Evolutionary conservation across 2,113 vertebrate species (phyloP).

Genomic region (Maccullochella peelii): DNA sequence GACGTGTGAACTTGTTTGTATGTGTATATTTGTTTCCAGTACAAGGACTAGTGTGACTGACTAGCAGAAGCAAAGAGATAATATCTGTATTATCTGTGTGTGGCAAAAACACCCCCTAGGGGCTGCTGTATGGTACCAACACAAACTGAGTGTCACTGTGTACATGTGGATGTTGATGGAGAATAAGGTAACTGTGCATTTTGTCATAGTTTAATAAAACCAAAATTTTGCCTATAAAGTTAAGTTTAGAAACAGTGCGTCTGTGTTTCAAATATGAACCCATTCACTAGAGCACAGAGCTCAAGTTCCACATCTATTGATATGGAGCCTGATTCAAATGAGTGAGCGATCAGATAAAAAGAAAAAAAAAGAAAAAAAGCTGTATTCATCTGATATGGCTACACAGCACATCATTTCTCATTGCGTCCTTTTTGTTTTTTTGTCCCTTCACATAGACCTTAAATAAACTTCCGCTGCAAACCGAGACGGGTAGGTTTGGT

Average conservation of each 20-base stretch:
- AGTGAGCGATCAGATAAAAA: constrained; percentile 46
- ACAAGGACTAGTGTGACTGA: background rate
- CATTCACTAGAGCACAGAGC: background rate
- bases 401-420: constrained; percentile 17
- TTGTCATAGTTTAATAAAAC: background rate
- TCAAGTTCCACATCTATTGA: constrained; percentile 19
- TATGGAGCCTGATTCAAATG: constrained; percentile 30
- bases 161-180: background rate
- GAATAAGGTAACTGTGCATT: background rate
- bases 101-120: constrained; percentile 76
- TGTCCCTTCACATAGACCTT: constrained; percentile 48
- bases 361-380: constrained; percentile 30
- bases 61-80: constrained; percentile 9
- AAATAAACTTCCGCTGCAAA: constrained; percentile 66
- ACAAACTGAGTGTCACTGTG: background rate
- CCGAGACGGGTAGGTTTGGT: constrained; percentile 28
- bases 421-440: constrained; percentile 54
- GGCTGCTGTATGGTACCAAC: constrained; percentile 58
- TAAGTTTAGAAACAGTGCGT: constrained; percentile 1
- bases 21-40: background rate
- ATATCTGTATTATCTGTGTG: constrained; percentile 54
- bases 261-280: constrained; percentile 26
- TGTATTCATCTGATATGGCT: constrained; percentile 54
- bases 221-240: background rate
- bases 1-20: background rate